Percentiles rank a stretch among this genome's conserved stretches.
Evolutionary conservation across 1,140 invertebrate species (phyloP).

Genomic region (Sycobia sp.): DNA sequence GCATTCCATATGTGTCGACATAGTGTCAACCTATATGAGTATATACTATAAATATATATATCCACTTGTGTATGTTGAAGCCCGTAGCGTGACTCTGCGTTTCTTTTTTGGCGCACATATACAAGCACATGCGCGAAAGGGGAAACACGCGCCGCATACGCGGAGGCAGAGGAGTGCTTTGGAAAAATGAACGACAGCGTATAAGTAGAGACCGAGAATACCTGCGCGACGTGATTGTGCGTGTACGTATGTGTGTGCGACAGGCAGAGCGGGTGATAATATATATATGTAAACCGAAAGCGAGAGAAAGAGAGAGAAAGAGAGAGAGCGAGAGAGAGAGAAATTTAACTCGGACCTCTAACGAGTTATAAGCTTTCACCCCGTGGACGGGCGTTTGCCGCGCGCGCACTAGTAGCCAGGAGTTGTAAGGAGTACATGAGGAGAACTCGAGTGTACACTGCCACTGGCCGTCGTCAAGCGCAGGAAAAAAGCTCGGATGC

Average conservation of each 20-base stretch:
- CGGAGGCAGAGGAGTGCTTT: neutral
- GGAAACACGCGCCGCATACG: neutral
- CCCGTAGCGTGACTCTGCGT: neutral
- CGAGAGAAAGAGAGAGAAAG: no score
- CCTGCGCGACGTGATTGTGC: neutral
- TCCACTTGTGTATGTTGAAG: no score
- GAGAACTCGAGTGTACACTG: no score
- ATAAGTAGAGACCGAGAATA: neutral
- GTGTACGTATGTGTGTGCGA: neutral
- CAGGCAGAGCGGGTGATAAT: neutral
- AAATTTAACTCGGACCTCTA: slow-evolving; percentile 45
- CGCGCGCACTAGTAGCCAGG: no score
- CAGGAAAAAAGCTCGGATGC: no score
- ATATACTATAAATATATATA: no score
- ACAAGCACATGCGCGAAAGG: slow-evolving; percentile 1
- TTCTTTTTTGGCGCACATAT: slow-evolving; percentile 24
- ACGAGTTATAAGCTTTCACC: slow-evolving; percentile 48
- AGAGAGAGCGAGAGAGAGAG: no score
- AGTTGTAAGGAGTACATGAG: no score
- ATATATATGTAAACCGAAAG: slow-evolving; percentile 31
- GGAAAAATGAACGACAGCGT: slow-evolving; percentile 5
- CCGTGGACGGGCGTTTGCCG: slow-evolving; percentile 8
- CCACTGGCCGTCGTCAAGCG: neutral
- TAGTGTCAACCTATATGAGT: neutral
- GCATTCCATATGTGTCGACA: slow-evolving; percentile 31